phyloP scores from a whole-genome alignment of 2,113 vertebrate genomes.

The Gavia stellata region DNA sequence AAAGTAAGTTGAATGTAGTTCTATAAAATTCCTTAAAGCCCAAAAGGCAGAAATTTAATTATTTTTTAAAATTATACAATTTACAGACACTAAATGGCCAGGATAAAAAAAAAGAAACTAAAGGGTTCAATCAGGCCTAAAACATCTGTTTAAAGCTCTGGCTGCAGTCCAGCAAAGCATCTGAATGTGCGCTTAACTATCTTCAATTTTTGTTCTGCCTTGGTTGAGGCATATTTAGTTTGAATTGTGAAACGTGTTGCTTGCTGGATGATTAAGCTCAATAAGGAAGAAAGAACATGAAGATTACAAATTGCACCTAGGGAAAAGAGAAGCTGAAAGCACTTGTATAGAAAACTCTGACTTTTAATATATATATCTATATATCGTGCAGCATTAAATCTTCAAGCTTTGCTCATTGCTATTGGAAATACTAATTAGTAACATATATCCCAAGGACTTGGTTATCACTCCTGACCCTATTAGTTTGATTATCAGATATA shows the following conservation, averaged over 20 bases:
- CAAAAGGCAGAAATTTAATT: background rate
- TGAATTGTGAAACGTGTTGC: background rate
- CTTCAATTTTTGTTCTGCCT: background rate
- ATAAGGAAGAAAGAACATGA: background rate
- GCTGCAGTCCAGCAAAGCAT: background rate
- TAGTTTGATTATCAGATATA: background rate
- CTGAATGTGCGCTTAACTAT: background rate
- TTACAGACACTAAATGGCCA: background rate
- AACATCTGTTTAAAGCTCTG: background rate
- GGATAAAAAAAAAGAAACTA: background rate
- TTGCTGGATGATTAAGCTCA: background rate
- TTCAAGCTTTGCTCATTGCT: background rate
- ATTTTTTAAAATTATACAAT: background rate
- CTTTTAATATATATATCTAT: background rate
- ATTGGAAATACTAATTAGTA: background rate
- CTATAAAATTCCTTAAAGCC: background rate
- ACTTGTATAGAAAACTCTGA: background rate
- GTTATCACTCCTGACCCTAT: background rate
- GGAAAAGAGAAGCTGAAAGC: background rate
- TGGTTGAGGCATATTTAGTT: background rate
- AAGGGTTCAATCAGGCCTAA: background rate
- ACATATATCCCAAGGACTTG: background rate
- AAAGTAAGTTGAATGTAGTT: background rate
- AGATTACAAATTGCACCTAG: background rate
- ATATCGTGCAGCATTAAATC: background rate